Evolutionary conservation across 1,140 invertebrate species (phyloP).

Genomic region (Leptonema lineaticorne): DNA sequence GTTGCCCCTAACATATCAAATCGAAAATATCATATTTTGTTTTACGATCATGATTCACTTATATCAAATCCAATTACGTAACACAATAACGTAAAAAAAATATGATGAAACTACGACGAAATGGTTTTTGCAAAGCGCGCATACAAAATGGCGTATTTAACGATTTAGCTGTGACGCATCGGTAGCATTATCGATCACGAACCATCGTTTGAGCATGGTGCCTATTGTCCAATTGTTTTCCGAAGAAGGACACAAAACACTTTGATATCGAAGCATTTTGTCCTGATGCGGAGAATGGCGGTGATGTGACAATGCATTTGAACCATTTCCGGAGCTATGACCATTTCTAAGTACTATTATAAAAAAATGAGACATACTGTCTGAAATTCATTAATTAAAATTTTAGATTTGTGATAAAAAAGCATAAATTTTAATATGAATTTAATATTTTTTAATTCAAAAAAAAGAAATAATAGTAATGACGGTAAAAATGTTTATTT

Average conservation of each 20-base stretch:
- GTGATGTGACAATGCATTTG: neutral
- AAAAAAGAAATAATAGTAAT: too few relatives aligned
- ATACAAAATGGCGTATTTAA: slow-evolving; percentile 3
- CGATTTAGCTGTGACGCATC: neutral
- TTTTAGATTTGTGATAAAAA: too few relatives aligned
- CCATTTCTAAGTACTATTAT: neutral
- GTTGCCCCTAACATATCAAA: too few relatives aligned
- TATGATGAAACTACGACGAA: neutral
- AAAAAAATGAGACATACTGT: too few relatives aligned
- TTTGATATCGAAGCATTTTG: neutral
- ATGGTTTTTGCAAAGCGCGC: neutral
- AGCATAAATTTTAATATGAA: too few relatives aligned
- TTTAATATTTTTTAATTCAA: too few relatives aligned
- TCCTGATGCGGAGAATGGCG: too few relatives aligned
- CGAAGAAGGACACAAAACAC: slow-evolving; percentile 20
- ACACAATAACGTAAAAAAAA: neutral
- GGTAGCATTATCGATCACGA: slow-evolving; percentile 26
- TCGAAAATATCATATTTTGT: too few relatives aligned
- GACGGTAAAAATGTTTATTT: too few relatives aligned
- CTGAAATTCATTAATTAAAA: too few relatives aligned
- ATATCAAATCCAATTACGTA: neutral
- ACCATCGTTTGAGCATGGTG: neutral
- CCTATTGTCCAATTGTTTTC: slow-evolving; percentile 10
- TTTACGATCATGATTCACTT: too few relatives aligned
- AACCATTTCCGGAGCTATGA: slow-evolving; percentile 4